phyloP scores from a whole-genome alignment of 2,113 vertebrate species.

The Ginglymostoma cirratum region DNA sequence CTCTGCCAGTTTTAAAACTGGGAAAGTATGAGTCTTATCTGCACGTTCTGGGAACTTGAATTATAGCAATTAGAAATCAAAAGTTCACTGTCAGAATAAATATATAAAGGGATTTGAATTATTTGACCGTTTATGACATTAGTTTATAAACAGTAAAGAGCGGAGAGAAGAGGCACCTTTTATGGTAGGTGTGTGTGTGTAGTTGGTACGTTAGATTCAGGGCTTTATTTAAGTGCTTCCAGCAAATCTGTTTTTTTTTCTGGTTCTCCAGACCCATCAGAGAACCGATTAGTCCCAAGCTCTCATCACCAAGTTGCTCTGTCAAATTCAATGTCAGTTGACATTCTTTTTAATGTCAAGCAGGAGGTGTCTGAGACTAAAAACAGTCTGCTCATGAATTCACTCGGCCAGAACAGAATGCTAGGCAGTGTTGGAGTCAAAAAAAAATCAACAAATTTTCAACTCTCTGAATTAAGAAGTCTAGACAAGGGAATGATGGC shows the following conservation, averaged over 20 bases:
- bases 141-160: background rate
- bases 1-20: background rate
- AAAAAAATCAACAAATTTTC: background rate
- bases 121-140: background rate
- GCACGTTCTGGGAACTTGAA: background rate
- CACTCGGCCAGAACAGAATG: background rate
- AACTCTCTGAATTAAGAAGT: background rate
- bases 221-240: background rate
- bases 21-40: background rate
- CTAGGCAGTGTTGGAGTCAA: background rate
- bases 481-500: background rate
- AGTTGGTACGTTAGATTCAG: background rate
- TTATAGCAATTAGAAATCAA: background rate
- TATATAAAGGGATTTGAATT: background rate
- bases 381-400: background rate
- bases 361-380: background rate
- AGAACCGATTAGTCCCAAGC: background rate
- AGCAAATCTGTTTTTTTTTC: background rate
- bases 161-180: background rate
- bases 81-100: background rate
- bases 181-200: background rate
- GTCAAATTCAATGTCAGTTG: background rate
- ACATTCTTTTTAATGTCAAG: background rate
- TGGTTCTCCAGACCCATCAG: background rate
- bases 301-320: background rate